Percentiles rank a stretch among this genome's conserved stretches.
phyloP scores from a whole-genome alignment of 2,113 vertebrate species.

The Syngnathus typhle region DNA sequence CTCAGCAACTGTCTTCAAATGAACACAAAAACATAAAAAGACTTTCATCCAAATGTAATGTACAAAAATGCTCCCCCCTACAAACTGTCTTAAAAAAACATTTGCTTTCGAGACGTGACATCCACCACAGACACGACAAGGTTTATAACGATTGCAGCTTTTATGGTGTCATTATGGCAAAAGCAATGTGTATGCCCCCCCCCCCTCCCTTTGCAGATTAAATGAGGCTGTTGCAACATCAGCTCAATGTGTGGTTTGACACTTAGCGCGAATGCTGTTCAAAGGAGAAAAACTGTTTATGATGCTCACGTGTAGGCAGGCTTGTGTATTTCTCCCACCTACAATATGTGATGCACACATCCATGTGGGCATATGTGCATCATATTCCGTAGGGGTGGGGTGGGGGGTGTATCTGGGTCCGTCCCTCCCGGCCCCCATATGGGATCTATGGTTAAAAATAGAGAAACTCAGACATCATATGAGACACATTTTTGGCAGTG shows the following conservation, averaged over 20 bases:
- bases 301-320: neutral
- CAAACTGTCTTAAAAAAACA: neutral
- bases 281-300: slow-evolving; percentile 6
- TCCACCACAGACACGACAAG: neutral
- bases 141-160: neutral
- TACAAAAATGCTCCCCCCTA: neutral
- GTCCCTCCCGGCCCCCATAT: neutral
- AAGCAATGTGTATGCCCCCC: neutral
- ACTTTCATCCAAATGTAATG: neutral
- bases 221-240: neutral
- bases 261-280: slow-evolving; percentile 17
- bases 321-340: slow-evolving; percentile 4
- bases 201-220: neutral
- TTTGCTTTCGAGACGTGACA: neutral
- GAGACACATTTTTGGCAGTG: neutral
- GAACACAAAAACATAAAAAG: neutral
- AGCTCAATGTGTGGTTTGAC: slow-evolving; percentile 9
- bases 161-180: neutral
- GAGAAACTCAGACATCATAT: neutral
- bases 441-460: neutral
- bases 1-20: neutral
- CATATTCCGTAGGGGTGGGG: neutral
- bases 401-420: slow-evolving; percentile 27
- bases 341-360: slow-evolving; percentile 1
- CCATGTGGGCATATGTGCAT: slow-evolving; percentile 7